A percentile compares a stretch with the other conserved stretches of the same genome.
phyloP scores from a whole-genome alignment of 2,797 vertebrate species.

The Poeciliopsis turneri region DNA sequence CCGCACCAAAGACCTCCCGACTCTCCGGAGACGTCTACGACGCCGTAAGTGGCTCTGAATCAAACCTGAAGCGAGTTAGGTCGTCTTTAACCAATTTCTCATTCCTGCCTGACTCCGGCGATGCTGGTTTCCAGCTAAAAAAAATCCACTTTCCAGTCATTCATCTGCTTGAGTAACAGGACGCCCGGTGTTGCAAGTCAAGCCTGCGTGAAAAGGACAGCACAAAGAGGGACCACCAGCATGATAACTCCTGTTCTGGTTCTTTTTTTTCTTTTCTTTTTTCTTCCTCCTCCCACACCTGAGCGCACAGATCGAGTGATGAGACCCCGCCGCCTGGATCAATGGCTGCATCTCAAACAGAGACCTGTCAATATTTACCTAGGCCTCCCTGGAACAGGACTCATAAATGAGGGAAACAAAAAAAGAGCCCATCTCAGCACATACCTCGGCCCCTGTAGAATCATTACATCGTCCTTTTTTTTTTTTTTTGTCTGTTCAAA shows the following conservation, averaged over 20 bases:
- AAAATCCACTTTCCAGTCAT: constrained; percentile 55
- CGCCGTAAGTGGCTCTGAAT: constrained; percentile 41
- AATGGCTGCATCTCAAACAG: constrained; percentile 74
- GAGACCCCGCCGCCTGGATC: constrained; percentile 72
- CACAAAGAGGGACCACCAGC: constrained; percentile 70
- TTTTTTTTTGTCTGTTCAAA: constrained; percentile 50
- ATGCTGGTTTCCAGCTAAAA: constrained; percentile 32
- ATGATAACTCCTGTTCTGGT: constrained; percentile 34
- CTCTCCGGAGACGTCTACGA: constrained; percentile 37
- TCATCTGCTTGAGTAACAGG: constrained; percentile 59
- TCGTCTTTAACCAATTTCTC: constrained; percentile 52
- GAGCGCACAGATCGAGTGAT: constrained; percentile 78
- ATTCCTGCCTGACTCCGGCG: constrained; percentile 58
- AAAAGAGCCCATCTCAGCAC: constrained; percentile 80
- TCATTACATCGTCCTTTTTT: constrained; percentile 69
- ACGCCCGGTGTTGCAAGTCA: constrained; percentile 64
- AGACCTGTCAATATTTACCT: constrained; percentile 80
- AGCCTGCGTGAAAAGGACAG: constrained; percentile 41
- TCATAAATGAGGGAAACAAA: constrained; percentile 64
- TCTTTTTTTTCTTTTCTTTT: constrained; percentile 50
- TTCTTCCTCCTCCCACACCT: constrained; percentile 71
- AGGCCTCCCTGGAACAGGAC: constrained; percentile 74
- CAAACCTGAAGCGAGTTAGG: constrained; percentile 47
- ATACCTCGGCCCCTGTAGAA: constrained; percentile 72
- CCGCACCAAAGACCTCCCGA: constrained; percentile 7